A percentile compares a stretch with the other conserved stretches of the same genome.
These are phyloP conservation scores for Calephelis nemesis DNA, from an alignment of 1,140 invertebrate species.

Conservation along the genomic window DNA sequence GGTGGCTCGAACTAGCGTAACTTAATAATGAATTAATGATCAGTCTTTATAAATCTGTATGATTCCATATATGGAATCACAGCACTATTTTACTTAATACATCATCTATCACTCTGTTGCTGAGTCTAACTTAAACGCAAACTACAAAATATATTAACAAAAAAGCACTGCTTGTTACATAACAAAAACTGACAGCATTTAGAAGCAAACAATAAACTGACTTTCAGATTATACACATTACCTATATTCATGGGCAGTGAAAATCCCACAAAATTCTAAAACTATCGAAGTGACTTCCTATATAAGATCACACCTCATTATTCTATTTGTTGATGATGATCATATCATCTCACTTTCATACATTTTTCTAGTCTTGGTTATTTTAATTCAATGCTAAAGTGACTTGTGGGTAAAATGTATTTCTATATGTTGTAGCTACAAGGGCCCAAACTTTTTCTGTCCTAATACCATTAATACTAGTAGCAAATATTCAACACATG, in stretches of 20 bases:
- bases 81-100: constrained; percentile 51
- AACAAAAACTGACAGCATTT: constrained; percentile 63
- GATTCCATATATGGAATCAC: constrained; percentile 46
- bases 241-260: constrained; percentile 42
- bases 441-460: constrained; percentile 3
- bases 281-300: constrained; percentile 33
- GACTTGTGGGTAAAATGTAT: constrained; percentile 16
- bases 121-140: constrained; percentile 66
- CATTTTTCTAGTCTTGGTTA: constrained; percentile 19
- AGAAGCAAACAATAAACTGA: constrained; percentile 62
- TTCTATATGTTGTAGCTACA: constrained; percentile 14
- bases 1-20: constrained; percentile 72
- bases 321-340: constrained; percentile 48
- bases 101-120: constrained; percentile 64
- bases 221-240: constrained; percentile 41
- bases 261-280: constrained; percentile 37
- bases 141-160: constrained; percentile 59
- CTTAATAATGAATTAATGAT: constrained; percentile 77
- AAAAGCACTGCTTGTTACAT: constrained; percentile 68
- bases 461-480: constrained; percentile 5
- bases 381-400: constrained; percentile 21
- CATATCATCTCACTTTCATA: constrained; percentile 41
- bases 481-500: constrained; percentile 17
- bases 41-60: constrained; percentile 72
- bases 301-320: constrained; percentile 24